Evolutionary conservation across 2,888 invertebrate genomes (phyloP).

Genomic region (Epirrhoe tristata): DNA sequence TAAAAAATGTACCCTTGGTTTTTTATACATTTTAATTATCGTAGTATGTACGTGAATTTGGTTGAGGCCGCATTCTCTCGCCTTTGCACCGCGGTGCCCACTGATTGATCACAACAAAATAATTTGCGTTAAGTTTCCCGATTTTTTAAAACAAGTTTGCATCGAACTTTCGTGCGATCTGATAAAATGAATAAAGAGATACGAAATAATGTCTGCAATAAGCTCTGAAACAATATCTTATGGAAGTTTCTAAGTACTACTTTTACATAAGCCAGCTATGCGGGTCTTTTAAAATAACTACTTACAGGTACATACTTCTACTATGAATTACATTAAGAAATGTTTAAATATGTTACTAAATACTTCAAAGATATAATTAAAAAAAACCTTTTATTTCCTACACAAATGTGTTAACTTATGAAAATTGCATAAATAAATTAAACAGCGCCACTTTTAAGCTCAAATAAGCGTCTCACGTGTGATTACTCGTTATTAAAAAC

Average conservation of each 20-base stretch:
- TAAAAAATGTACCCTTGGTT: neutral
- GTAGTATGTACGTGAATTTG: neutral
- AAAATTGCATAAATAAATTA: neutral
- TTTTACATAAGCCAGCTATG: neutral
- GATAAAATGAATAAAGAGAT: neutral
- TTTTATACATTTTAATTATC: neutral
- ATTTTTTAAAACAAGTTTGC: neutral
- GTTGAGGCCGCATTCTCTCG: neutral
- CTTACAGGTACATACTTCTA: too few species aligned
- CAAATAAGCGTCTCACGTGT: conserved; percentile 21
- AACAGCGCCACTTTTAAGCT: neutral
- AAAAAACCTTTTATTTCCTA: neutral
- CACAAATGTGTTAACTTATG: neutral
- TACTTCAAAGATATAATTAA: too few species aligned
- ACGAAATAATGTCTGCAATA: neutral
- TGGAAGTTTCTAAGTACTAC: neutral
- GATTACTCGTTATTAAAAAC: conserved; percentile 45
- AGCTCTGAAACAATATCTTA: neutral
- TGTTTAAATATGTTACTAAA: too few species aligned
- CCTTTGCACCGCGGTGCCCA: neutral
- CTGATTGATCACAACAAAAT: conserved; percentile 3
- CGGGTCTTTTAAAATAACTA: too few species aligned
- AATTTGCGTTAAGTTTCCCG: neutral
- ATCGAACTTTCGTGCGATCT: neutral
- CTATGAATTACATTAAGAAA: too few species aligned